phyloP scores from a whole-genome alignment of 2,113 vertebrate species.

The Poecilia latipinna region DNA sequence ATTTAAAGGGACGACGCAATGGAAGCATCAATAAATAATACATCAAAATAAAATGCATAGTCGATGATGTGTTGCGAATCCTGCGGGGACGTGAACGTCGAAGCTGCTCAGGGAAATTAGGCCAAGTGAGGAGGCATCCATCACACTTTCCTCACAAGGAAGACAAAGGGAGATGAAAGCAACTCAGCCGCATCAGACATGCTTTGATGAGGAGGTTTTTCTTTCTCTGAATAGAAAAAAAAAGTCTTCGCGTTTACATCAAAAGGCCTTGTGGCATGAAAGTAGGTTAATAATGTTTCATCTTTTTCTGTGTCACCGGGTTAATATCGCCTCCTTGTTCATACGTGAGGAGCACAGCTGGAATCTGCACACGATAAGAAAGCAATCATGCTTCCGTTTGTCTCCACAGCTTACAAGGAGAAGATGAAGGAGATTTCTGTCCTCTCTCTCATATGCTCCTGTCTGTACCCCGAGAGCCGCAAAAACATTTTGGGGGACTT shows the following conservation, averaged over 20 bases:
- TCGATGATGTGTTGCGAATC: conserved; percentile 62
- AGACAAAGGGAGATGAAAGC: conserved; percentile 57
- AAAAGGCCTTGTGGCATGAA: conserved; percentile 46
- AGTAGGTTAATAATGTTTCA: conserved; percentile 65
- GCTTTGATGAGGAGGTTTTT: conserved; percentile 69
- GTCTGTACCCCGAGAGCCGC: conserved; percentile 92
- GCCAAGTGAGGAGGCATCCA: conserved; percentile 66
- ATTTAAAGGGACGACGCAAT: conserved; percentile 46
- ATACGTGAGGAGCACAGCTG: background rate
- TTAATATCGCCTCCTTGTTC: conserved; percentile 24
- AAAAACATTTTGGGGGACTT: conserved; percentile 93
- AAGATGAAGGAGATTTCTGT: conserved; percentile 99
- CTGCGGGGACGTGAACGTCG: conserved; percentile 50
- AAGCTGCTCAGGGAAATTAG: conserved; percentile 61
- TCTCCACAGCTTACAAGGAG: conserved; percentile 94
- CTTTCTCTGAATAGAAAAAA: conserved; percentile 63
- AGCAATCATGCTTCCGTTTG: conserved; percentile 31
- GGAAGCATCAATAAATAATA: conserved; percentile 73
- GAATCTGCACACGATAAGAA: background rate
- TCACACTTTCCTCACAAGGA: conserved; percentile 16
- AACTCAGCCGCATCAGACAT: conserved; percentile 29
- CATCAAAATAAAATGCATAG: conserved; percentile 65
- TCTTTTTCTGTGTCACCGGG: conserved; percentile 57
- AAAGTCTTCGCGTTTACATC: conserved; percentile 51
- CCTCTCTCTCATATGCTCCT: conserved; percentile 96